Base-by-base conservation (phyloP, 2,888 invertebrate genomes). In the Opisthograptis luteolata region DNA sequence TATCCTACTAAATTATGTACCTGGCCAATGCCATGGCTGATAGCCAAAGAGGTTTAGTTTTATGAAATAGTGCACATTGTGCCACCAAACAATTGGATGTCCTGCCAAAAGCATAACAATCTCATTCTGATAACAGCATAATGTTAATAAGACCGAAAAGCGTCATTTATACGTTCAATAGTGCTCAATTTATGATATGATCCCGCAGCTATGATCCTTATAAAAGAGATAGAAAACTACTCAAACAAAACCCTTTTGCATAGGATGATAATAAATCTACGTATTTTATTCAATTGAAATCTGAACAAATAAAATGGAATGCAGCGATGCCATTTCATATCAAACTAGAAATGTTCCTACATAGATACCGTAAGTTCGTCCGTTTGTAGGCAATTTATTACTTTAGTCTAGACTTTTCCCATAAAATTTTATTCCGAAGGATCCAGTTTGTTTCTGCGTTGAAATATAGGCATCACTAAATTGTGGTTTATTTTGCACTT, bases 351-450 rank as follows among this genome's bases (percentile, higher is more conserved):
- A 41, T 35, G 19, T 27, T 8, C 9, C 7, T 3, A 14, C n/a
- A n/a, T 25, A 42, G 25, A 7, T 35, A 9, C 17, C n/a, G 19
- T 14, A 37, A 25, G 28, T 50, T 9, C 34, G 42, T 39, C 24
- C 37, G 49, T 42, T 40, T 24, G 45, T 44, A 49, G 58, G 50
- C 47, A 61, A 62, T 60, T 66, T 68, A 68, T 64, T 42, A 40
- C 41, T 48, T 34, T 46, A 46, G 70, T 72, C 70, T 70, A 70
- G 70, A 68, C 69, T 61, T 60, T 45, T 52, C 54, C 48, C 58
- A 62, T 67, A 64, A 68, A 66, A 68, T 64, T 68, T 69, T 66
- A 70, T 59, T 48, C 48, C 53, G 25, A 22, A 36, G 44, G 43
- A 48, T 58, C 55, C 52, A 51, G 55, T 47, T 55, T 57, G 56